Conservation (phyloP, 2,113 vertebrate species). For the Lepus americanus region DNA sequence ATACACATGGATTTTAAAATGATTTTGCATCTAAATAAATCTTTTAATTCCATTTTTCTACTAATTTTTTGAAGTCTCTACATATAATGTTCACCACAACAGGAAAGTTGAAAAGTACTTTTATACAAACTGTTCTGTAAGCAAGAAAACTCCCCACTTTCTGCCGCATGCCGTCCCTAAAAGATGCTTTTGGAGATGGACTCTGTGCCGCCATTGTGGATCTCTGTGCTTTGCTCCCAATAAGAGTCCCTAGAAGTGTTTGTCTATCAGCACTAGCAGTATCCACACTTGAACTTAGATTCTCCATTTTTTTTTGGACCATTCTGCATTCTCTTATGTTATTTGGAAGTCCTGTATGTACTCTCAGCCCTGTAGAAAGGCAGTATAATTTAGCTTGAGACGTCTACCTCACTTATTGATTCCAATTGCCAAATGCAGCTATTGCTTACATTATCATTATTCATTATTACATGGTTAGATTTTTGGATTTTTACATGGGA, state of each 20-base stretch:
- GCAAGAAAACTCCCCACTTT: background rate
- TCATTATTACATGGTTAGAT: constrained; percentile 26
- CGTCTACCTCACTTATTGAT: background rate
- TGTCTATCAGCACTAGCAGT: background rate
- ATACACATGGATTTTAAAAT: no score
- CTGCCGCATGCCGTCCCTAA: background rate
- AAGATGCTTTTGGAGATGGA: background rate
- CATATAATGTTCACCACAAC: background rate
- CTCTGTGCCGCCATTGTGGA: background rate
- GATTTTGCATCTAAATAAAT: no score
- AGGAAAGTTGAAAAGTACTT: background rate
- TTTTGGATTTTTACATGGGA: constrained; percentile 33
- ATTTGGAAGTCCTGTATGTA: background rate
- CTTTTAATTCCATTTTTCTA: no score
- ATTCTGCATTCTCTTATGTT: background rate
- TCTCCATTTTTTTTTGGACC: background rate
- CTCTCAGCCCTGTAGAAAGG: background rate
- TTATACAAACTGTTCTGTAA: background rate
- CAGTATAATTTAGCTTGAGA: background rate
- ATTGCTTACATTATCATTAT: background rate
- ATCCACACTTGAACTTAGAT: background rate
- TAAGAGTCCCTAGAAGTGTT: background rate
- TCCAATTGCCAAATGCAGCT: background rate
- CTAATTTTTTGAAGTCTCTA: no score
- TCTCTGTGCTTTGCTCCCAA: background rate